Base-by-base conservation (phyloP, 2,888 invertebrate species). In the Erpobdella octoculata region DNA sequence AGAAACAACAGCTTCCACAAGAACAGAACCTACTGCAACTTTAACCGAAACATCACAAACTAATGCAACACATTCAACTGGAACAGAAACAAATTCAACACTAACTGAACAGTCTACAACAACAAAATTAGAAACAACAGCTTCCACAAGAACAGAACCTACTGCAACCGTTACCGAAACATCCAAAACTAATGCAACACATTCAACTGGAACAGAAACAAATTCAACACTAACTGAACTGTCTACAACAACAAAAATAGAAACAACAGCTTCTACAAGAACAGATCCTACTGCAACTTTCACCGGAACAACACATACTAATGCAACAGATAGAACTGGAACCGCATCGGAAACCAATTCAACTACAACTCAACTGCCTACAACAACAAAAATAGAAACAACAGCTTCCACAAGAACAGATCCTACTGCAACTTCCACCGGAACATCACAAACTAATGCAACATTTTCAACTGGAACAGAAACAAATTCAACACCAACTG, bases 351-450 rank as follows among this genome's bases (percentile, higher is more conserved):
- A 18, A 21, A 28, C 65, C 8, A 12, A 18, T 28, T 28, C 61
- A 71, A 28, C 61, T 25, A 70, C 61, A 41, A 70, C 61, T 21
- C 70, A 25, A 35, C 38, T 38, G 31, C 46, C 41, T 18, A 71
- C 37, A 25, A 71, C 35, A 38, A 6, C 36, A 71, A 69, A 25
- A 71, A 33, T 28, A 71, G 69, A 28, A 70, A 33, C 38, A 38
- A 69, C 58, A 71, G 38, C 58, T 70, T 41, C 33, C 70, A 33
- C 35, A 71, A 33, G 2, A 71, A 33, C 58, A 71, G 35, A 6
- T 6, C 41, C 33, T 38, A 36, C 58, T 70, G 35, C 33, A 71
- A 36, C 33, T 12, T 70, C 71, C 12, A 67, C 68, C 21, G 58
- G 58, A 15, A 53, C 48, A 18, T 35, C 38, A 15, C 12, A 9